Evolutionary conservation across 2,797 vertebrate species (phyloP).

Genomic region (Onychomys arenicola): DNA sequence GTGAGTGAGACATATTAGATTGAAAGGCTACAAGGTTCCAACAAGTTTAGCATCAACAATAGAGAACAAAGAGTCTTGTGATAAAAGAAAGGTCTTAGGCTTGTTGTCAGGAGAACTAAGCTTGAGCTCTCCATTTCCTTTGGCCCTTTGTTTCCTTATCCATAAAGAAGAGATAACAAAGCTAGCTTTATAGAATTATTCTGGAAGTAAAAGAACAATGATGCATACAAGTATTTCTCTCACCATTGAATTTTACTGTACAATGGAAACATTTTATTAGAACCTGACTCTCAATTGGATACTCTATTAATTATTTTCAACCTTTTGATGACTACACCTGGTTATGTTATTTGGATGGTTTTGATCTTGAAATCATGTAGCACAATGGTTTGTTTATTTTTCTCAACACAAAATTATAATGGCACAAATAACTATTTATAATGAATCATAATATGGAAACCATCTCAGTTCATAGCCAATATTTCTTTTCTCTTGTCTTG

Average conservation of each 20-base stretch:
- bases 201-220: constrained; percentile 7
- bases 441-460: not conserved
- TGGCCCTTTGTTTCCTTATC: not conserved
- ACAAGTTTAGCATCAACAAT: not conserved
- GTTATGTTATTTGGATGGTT: constrained; percentile 7
- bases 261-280: constrained; percentile 3
- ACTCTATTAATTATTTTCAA: constrained; percentile 30
- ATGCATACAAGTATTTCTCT: not conserved
- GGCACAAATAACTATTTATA: not conserved
- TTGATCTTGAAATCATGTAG: constrained; percentile 29
- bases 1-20: not conserved
- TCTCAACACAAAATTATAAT: not conserved
- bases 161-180: constrained; percentile 2
- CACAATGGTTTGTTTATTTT: not conserved
- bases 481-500: constrained; percentile 27
- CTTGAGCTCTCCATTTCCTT: not conserved
- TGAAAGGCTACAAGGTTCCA: not conserved
- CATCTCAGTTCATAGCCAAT: not conserved
- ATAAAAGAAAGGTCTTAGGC: not conserved
- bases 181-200: not conserved
- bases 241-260: constrained; percentile 15
- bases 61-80: not conserved
- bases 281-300: not conserved
- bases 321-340: constrained; percentile 22
- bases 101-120: not conserved